Percentiles rank a stretch among this genome's conserved stretches.
phyloP scores from a whole-genome alignment of 1,140 invertebrate genomes.

The Drosophila tsacasi region DNA sequence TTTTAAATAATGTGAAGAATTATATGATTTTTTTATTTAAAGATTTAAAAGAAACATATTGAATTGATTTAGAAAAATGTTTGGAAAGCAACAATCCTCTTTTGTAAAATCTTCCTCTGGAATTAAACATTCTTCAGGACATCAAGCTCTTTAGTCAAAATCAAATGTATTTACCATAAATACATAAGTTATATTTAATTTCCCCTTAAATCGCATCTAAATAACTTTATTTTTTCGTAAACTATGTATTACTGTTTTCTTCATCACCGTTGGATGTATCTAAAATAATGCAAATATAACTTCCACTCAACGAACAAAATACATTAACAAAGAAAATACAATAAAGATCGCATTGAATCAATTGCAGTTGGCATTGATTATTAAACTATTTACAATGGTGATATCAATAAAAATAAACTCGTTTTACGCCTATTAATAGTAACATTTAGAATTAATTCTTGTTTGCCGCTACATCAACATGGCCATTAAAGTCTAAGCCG shows the following conservation, averaged over 20 bases:
- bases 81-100: background rate
- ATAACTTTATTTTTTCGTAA: background rate
- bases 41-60: background rate
- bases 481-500: background rate
- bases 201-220: too few relatives aligned
- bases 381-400: constrained; percentile 14
- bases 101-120: background rate
- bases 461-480: constrained; percentile 19
- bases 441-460: constrained; percentile 19
- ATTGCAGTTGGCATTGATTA: constrained; percentile 8
- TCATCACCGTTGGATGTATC: background rate
- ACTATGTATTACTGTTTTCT: background rate
- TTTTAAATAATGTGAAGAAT: too few relatives aligned
- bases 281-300: background rate
- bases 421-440: constrained; percentile 23
- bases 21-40: too few relatives aligned
- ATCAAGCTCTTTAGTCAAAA: background rate
- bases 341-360: constrained; percentile 10
- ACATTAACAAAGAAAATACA: too few relatives aligned
- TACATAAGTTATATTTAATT: background rate
- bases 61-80: background rate
- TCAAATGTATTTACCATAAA: background rate
- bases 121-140: background rate
- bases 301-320: too few relatives aligned
- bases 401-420: constrained; percentile 24